Base-by-base conservation (phyloP, 2,888 invertebrate genomes). In the Elysia crispata region DNA sequence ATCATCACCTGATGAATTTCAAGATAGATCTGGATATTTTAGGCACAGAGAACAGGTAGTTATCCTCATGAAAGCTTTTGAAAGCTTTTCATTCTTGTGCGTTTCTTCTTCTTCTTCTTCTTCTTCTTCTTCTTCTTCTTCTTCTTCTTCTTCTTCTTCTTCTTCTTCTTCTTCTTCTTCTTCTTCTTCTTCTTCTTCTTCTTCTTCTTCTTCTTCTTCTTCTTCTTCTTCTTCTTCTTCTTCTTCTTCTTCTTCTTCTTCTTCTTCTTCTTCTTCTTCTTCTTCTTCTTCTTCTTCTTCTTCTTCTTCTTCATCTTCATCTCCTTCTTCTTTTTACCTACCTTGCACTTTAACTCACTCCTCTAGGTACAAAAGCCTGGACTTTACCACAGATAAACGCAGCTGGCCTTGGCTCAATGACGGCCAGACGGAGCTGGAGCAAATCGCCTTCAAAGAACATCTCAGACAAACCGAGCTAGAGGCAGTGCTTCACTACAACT, bases 1-100 rank as follows among this genome's bases (percentile, higher is more conserved):
- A 89, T 74, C 85, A 86, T 15, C 88, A 89, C 66, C 28, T 88
- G 73, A 85, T 89, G 41, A 81, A 87, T 80, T 88, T 86, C 76
- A 87, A 87, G 77, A 81, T 87, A 18, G 87, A 87, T 80, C 70
- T 89, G 15, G 88, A 89, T 76, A 84, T 87, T 57, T 76, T 78
- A 30, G 87, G 86, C 23, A 82, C 81, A n/a, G 67, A 60, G 13
- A 88, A 88, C 79, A 75, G 88, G 41, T 41, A 41, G 41, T 41
- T 41, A 41, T 41, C 41, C n/a, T 41, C 23, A 23, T 60, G 6
- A 6, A 23, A 3, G 15, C 6, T 15, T 60, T 3, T 23, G 23
- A 23, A 3, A 60, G 60, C 60, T 60, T 3, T 23, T 6, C 60
- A 25, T 62, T 62, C 13, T n/a, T n/a, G n/a, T n/a, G n/a, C n/a